These are phyloP conservation scores for Apogon talboti DNA, from an alignment of 2,797 vertebrate genomes.

Conservation along the genomic window DNA sequence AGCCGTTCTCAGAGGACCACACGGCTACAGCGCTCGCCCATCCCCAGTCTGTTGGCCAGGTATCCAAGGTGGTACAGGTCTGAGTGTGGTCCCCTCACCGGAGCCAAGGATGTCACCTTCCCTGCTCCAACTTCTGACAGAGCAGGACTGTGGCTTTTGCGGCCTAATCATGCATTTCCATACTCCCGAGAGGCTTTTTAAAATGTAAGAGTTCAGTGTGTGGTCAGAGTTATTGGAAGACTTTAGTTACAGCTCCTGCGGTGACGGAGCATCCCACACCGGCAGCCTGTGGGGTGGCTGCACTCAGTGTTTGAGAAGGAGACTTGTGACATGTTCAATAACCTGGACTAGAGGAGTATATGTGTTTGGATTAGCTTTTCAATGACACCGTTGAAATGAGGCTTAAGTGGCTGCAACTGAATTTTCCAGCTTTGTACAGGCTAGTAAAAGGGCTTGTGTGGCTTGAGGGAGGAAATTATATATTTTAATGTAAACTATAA, in stretches of 20 bases:
- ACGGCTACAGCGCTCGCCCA: conserved; percentile 48
- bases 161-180: conserved; percentile 54
- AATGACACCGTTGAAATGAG: conserved; percentile 1
- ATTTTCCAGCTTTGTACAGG: background rate
- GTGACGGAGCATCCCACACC: conserved; percentile 41
- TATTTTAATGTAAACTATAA: background rate
- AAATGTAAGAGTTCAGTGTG: conserved; percentile 67
- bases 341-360: conserved; percentile 9
- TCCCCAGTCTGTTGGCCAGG: conserved; percentile 42
- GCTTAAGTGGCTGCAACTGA: background rate
- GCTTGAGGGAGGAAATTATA: background rate
- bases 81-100: conserved; percentile 66
- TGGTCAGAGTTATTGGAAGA: conserved; percentile 62
- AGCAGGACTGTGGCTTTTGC: conserved; percentile 50
- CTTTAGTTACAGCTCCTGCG: conserved; percentile 35
- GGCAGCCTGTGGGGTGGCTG: conserved; percentile 28
- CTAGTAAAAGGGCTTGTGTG: background rate
- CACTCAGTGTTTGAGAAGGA: conserved; percentile 31
- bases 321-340: conserved; percentile 33
- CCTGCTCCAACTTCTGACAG: conserved; percentile 55
- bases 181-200: conserved; percentile 24
- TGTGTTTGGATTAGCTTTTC: background rate
- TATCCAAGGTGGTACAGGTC: conserved; percentile 39
- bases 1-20: conserved; percentile 62
- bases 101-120: conserved; percentile 80